A percentile compares a stretch with the other conserved stretches of the same genome.
Conservation (phyloP, 1,140 invertebrate species). For the Drosophila albomicans region DNA sequence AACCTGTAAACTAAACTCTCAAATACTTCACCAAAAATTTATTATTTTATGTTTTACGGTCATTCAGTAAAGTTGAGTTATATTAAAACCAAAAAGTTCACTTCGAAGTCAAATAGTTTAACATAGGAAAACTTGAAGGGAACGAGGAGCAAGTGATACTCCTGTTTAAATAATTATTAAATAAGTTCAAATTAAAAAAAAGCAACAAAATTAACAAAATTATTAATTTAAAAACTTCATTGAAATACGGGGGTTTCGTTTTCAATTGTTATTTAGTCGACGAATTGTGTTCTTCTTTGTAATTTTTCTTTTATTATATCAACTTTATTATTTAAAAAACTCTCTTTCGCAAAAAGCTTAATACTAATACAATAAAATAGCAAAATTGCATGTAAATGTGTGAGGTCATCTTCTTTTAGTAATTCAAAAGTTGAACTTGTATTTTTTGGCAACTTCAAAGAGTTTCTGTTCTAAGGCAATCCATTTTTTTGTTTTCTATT, state of each 20-base stretch:
- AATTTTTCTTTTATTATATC: neutral
- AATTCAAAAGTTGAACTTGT: neutral
- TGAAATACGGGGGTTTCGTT: neutral
- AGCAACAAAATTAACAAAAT: neutral
- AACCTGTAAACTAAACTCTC: neutral
- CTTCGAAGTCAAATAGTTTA: neutral
- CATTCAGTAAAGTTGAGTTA: neutral
- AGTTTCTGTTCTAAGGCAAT: neutral
- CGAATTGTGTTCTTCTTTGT: neutral
- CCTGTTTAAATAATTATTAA: neutral
- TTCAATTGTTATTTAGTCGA: neutral
- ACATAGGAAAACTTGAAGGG: neutral
- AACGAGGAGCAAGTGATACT: no score
- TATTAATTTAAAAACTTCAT: neutral
- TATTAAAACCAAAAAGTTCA: no score
- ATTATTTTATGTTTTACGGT: neutral
- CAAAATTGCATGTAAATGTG: slow-evolving; percentile 41
- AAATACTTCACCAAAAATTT: neutral
- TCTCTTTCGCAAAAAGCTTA: slow-evolving; percentile 14
- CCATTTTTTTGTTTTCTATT: neutral
- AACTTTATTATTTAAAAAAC: slow-evolving; percentile 6
- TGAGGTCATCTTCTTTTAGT: slow-evolving; percentile 11
- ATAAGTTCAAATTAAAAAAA: neutral
- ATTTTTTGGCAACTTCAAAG: neutral
- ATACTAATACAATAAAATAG: slow-evolving; percentile 31